These are phyloP conservation scores for Panthera tigris DNA, from an alignment of 2,113 vertebrate genomes.

Conservation along the genomic window DNA sequence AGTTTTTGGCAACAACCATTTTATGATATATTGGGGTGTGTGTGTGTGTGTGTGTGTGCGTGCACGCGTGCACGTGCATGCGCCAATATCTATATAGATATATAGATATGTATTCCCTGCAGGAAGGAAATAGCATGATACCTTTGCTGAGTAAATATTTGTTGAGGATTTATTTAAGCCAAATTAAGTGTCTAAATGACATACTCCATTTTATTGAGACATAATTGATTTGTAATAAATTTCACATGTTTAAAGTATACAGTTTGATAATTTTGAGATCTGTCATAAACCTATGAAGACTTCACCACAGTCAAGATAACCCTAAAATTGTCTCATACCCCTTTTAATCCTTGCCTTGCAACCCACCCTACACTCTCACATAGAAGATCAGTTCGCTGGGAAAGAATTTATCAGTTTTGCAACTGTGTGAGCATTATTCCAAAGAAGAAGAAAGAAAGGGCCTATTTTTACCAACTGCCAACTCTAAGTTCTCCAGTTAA, in stretches of 20 bases:
- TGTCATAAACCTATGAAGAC: background rate
- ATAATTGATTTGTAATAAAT: background rate
- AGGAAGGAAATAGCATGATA: background rate
- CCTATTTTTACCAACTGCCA: background rate
- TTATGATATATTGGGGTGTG: background rate
- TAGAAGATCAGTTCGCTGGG: background rate
- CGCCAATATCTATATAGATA: no score
- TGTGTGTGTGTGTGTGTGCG: no score
- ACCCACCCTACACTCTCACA: background rate
- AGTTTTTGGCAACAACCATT: background rate
- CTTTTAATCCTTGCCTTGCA: background rate
- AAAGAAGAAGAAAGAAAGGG: background rate
- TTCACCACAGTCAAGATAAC: background rate
- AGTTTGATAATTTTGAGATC: background rate
- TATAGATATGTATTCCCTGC: background rate
- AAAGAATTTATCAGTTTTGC: background rate
- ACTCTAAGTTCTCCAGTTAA: background rate
- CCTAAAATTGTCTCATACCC: background rate
- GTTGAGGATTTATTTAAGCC: background rate
- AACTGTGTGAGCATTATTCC: background rate
- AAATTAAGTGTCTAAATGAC: background rate
- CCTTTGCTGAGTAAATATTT: background rate
- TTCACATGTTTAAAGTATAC: background rate
- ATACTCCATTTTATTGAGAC: background rate
- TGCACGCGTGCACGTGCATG: rapidly evolving